Conservation (phyloP, 2,797 vertebrate species). For the Rhabdophis nuchalis region DNA sequence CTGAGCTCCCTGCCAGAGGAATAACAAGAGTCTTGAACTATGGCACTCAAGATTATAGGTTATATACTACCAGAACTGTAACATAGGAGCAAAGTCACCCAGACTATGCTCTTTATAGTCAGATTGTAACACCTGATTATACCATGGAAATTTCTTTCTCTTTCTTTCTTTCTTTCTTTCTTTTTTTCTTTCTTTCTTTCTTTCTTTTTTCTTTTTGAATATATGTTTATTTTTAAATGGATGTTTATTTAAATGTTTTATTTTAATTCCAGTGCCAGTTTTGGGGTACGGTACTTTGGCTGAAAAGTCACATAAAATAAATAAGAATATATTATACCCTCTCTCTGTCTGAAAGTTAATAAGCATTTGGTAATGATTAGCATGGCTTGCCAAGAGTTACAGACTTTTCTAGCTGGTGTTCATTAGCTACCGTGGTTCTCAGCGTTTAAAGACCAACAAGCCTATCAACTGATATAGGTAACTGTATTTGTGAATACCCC, state of each 20-base stretch:
- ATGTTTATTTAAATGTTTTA: neutral
- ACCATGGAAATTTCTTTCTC: too few species aligned
- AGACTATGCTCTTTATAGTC: neutral
- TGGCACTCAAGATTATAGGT: neutral
- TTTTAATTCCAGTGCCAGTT: neutral
- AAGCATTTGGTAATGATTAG: neutral
- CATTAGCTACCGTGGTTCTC: neutral
- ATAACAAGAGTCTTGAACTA: neutral
- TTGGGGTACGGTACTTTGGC: neutral
- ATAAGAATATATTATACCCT: neutral
- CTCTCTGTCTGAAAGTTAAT: neutral
- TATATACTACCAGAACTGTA: neutral
- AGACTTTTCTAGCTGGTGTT: neutral
- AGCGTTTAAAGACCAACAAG: neutral
- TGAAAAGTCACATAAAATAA: neutral
- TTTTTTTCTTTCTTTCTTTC: too few species aligned
- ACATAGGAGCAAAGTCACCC: neutral
- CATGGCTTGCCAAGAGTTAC: neutral
- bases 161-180: too few species aligned
- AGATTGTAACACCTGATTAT: neutral
- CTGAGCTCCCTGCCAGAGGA: neutral
- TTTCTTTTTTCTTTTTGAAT: neutral
- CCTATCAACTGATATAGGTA: neutral
- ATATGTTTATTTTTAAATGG: neutral
- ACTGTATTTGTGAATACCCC: neutral